Evolutionary conservation across 2,797 vertebrate genomes (phyloP).

Genomic region (Muraenolepis orangiensis): DNA sequence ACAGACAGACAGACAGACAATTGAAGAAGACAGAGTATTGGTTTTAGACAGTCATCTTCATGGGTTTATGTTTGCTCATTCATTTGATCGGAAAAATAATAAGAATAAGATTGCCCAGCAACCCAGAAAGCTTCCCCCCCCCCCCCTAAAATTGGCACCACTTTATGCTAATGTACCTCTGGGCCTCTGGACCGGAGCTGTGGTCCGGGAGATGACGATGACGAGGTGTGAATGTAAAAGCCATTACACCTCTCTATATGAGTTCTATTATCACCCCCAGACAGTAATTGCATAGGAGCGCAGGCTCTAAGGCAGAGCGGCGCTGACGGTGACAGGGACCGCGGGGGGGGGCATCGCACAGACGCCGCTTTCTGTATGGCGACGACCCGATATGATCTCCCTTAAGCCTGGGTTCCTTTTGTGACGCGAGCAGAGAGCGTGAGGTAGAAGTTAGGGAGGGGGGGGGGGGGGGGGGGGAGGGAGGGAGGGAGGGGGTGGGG

Average conservation of each 20-base stretch:
- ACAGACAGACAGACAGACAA: neutral
- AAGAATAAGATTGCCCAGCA: constrained; percentile 7
- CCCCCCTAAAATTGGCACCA: neutral
- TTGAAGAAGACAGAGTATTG: neutral
- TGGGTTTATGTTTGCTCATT: constrained; percentile 17
- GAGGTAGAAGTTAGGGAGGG: constrained; percentile 49
- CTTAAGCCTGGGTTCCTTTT: too few relatives aligned
- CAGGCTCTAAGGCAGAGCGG: constrained; percentile 28
- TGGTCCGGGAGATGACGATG: constrained; percentile 30
- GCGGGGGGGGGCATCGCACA: constrained; percentile 22
- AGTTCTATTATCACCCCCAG: constrained; percentile 65
- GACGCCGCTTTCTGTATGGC: constrained; percentile 51
- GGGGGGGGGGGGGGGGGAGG: neutral
- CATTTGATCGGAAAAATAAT: neutral
- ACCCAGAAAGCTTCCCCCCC: neutral
- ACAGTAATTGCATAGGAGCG: constrained; percentile 65
- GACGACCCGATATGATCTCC: constrained; percentile 58
- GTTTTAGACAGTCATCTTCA: neutral
- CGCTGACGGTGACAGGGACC: constrained; percentile 43
- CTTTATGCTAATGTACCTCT: constrained; percentile 42
- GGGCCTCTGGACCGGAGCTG: constrained; percentile 34
- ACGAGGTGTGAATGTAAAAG: constrained; percentile 72
- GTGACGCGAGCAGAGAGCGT: constrained; percentile 51
- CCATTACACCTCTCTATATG: constrained; percentile 64
- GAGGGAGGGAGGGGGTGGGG: neutral